These are phyloP conservation scores for Tetanocera ferruginea DNA, from an alignment of 2,888 invertebrate species.

Conservation along the genomic window DNA sequence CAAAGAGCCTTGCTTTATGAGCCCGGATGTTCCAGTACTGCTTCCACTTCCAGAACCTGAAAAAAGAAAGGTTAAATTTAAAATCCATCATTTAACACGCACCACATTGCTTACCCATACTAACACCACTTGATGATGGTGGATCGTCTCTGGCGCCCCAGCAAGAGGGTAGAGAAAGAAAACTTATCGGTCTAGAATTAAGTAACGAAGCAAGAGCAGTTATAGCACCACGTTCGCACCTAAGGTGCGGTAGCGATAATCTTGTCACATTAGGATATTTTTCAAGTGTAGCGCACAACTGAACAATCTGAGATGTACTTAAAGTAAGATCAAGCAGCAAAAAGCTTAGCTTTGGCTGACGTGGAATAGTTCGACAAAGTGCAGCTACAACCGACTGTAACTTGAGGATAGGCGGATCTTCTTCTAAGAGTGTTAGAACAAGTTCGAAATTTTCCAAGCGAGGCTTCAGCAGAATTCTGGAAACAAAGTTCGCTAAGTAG, in stretches of 20 bases:
- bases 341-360: conserved; percentile 68
- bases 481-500: conserved; percentile 70
- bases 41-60: conserved; percentile 70
- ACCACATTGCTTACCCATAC: conserved; percentile 68
- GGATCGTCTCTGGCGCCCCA: conserved; percentile 72
- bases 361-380: conserved; percentile 66
- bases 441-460: conserved; percentile 72
- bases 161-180: conserved; percentile 71
- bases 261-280: conserved; percentile 71
- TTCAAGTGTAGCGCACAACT: conserved; percentile 71
- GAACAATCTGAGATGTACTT: conserved; percentile 72
- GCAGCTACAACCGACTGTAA: conserved; percentile 73
- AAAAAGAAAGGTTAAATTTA: neutral
- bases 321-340: conserved; percentile 73
- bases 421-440: conserved; percentile 72
- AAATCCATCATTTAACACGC: neutral
- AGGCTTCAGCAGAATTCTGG: conserved; percentile 70
- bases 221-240: conserved; percentile 72
- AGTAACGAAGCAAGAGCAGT: conserved; percentile 71
- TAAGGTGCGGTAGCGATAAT: conserved; percentile 72
- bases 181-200: conserved; percentile 70
- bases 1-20: conserved; percentile 61
- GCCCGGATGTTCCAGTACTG: conserved; percentile 67
- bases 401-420: conserved; percentile 70
- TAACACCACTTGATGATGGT: conserved; percentile 71